Evolutionary conservation across 2,888 invertebrate genomes (phyloP).

Genomic region (Girardia tigrina): DNA sequence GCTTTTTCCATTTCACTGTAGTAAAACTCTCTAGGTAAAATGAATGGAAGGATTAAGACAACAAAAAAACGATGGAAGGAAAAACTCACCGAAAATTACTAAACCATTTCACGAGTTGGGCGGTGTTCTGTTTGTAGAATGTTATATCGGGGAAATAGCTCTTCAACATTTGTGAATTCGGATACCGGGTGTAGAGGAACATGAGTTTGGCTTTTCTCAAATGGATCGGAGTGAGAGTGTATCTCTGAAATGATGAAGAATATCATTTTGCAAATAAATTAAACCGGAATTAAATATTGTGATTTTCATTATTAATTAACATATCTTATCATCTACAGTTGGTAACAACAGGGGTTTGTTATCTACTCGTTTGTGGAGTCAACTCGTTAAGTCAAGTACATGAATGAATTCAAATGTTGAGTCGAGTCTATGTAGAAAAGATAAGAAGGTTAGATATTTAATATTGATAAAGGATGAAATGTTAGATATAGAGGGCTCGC

Average conservation of each 20-base stretch:
- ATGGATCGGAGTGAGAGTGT: constrained; percentile 94
- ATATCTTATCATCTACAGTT: no score
- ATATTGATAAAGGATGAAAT: no score
- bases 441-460: no score
- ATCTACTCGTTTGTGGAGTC: no score
- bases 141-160: constrained; percentile 99
- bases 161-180: constrained; percentile 93
- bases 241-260: constrained; percentile 46
- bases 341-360: no score
- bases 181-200: constrained; percentile 99
- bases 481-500: no score
- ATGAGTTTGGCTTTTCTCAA: constrained; percentile 98
- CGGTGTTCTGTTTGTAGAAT: constrained; percentile 99
- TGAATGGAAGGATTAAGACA: neutral
- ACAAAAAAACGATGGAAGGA: neutral
- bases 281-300: no score
- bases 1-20: constrained; percentile 24
- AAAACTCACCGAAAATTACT: constrained; percentile 89
- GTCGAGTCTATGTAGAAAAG: no score
- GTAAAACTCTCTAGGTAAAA: constrained; percentile 11
- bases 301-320: no score
- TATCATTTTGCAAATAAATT: no score
- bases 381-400: no score
- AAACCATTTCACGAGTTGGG: constrained; percentile 99
- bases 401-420: no score